Conservation (phyloP, 2,797 vertebrate species). For the Diplodus sargus region DNA sequence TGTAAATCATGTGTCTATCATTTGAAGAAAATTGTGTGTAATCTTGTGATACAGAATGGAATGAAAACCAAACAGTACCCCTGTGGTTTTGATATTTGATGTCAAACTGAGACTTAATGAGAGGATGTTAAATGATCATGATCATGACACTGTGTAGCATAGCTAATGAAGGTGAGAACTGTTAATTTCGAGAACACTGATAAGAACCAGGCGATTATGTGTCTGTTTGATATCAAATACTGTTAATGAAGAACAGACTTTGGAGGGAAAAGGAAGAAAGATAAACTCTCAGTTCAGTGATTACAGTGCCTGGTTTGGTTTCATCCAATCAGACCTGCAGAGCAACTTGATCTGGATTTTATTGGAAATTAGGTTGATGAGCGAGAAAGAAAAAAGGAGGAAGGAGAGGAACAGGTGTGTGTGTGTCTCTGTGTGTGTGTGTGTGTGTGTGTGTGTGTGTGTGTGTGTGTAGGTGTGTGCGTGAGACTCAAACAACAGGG, state of each 20-base stretch:
- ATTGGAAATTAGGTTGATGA: conserved; percentile 47
- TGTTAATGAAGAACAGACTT: conserved; percentile 20
- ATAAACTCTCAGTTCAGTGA: conserved; percentile 32
- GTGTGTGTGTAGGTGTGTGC: conserved; percentile 3
- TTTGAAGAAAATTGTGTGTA: conserved; percentile 12
- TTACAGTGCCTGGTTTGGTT: conserved; percentile 19
- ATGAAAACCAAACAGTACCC: conserved; percentile 7
- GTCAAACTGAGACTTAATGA: conserved; percentile 27
- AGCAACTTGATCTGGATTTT: conserved; percentile 26
- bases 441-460: conserved; percentile 13
- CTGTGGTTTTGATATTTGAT: not conserved
- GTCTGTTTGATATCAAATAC: conserved; percentile 37
- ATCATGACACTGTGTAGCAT: conserved; percentile 14
- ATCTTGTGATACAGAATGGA: not conserved
- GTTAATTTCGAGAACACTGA: conserved; percentile 9
- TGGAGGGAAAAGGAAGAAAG: conserved; percentile 6
- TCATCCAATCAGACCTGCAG: conserved; percentile 39
- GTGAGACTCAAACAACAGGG: conserved; percentile 11
- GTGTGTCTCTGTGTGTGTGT: not conserved
- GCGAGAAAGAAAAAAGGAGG: not conserved
- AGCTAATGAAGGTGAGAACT: conserved; percentile 15
- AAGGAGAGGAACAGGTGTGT: not conserved
- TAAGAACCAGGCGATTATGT: not conserved
- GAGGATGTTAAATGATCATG: conserved; percentile 22
- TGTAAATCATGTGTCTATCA: not conserved